Percentiles rank a stretch among this genome's conserved stretches.
phyloP scores from a whole-genome alignment of 2,888 invertebrate species.

The Lycophotia porphyrea region DNA sequence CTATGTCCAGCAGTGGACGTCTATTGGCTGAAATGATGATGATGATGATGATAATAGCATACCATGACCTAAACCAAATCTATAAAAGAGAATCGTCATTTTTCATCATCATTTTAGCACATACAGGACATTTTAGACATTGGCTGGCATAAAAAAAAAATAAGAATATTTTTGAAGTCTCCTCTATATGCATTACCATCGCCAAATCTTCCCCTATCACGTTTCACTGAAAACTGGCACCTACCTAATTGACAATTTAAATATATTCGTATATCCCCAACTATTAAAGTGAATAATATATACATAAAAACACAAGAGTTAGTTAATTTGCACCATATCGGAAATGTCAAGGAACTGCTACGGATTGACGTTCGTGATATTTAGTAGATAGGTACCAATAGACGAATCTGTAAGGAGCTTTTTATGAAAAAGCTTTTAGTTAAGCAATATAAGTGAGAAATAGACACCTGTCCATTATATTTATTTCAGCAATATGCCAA shows the following conservation, averaged over 20 bases:
- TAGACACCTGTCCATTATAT: slow-evolving; percentile 21
- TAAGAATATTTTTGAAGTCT: background rate
- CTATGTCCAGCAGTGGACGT: too few species aligned
- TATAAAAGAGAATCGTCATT: background rate
- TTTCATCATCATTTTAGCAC: too few species aligned
- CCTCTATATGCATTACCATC: background rate
- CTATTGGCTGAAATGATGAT: too few species aligned
- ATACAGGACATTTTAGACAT: too few species aligned
- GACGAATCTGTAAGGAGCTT: slow-evolving; percentile 4
- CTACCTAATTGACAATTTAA: slow-evolving; percentile 11
- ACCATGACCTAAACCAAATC: background rate
- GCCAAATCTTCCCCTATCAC: background rate
- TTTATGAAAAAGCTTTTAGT: slow-evolving; percentile 42
- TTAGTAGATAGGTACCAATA: slow-evolving; percentile 13
- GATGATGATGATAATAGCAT: too few species aligned
- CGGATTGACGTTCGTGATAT: slow-evolving; percentile 12
- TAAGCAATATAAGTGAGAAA: slow-evolving; percentile 16
- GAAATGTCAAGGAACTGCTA: slow-evolving; percentile 66
- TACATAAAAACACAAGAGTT: slow-evolving; percentile 24
- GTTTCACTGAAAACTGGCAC: slow-evolving; percentile 7
- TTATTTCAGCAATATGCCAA: slow-evolving; percentile 5
- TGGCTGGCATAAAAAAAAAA: too few species aligned
- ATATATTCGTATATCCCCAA: background rate
- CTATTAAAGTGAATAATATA: slow-evolving; percentile 9
- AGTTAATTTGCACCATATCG: slow-evolving; percentile 38